phyloP scores from a whole-genome alignment of 2,113 vertebrate genomes.

The Brienomyrus longianalis region DNA sequence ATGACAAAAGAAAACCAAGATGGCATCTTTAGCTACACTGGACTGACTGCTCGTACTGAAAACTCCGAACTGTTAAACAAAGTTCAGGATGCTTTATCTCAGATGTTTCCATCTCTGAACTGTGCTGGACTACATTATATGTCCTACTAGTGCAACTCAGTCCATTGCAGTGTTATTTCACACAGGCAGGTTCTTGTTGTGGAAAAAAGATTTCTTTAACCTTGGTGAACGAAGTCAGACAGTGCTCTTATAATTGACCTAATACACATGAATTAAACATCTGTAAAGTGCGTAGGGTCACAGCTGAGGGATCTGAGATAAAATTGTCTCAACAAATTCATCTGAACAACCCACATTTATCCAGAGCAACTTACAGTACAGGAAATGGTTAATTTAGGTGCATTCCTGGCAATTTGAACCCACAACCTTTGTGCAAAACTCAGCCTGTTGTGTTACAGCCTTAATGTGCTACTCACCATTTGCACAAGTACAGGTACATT shows the following conservation, averaged over 20 bases:
- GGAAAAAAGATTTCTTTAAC: background rate
- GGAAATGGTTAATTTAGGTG: background rate
- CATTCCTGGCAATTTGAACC: background rate
- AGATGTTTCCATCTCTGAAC: background rate
- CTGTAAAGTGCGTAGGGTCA: background rate
- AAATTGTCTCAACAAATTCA: background rate
- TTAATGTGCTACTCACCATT: background rate
- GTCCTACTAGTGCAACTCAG: background rate
- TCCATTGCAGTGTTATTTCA: background rate
- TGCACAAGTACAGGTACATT: background rate
- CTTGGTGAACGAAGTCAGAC: background rate
- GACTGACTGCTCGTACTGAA: background rate
- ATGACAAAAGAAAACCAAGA: background rate
- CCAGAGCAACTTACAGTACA: background rate
- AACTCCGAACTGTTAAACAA: background rate
- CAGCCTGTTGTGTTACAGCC: no score
- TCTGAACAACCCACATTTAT: background rate
- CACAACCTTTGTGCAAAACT: background rate
- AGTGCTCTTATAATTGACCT: background rate
- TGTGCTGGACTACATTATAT: background rate
- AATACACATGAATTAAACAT: background rate
- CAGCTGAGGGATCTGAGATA: background rate
- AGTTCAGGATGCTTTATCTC: background rate
- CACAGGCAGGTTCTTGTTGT: background rate
- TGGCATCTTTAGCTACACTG: background rate